Evolutionary conservation across 2,113 vertebrate species (phyloP), one percentile per base, ranked within the genome.

Genomic region (Plectropomus leopardus): DNA sequence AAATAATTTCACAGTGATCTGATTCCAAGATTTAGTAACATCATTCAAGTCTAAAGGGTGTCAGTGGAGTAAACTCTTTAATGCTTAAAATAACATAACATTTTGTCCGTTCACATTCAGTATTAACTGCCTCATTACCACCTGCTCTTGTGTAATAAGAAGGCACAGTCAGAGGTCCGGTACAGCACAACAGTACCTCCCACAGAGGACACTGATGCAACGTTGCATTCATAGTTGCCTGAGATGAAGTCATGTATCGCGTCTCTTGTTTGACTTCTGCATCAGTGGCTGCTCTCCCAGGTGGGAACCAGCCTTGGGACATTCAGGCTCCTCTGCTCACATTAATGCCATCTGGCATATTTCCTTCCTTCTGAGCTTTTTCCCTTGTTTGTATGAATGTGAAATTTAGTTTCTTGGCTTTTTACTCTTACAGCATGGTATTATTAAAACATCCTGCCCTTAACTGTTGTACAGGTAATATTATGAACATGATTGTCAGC

Each of bases 181-280:
- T 64, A 4, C 42, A 19, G 19, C 72, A 76, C 75, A 63, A 71
- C 82, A 53, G 16, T 8, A 71, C 59, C 71, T 72, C 67, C 89
- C 83, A 67, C 48, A 60, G 87, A 84, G 85, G 69, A 70, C 66
- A 63, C 55, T 90, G 89, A 93, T 91, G 91, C 91, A 93, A 93
- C 42, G 34, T 53, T 82, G 71, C 66, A 26, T 60, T 79, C 74
- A 77, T 28, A 71, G 66, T 93, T 92, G 87, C 88, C 72, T 71
- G 53, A 65, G 85, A 83, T 93, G 67, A 89, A 88, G 73, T 88
- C 85, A 91, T 84, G 63, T 34, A 45, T 30, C 19, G 14, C 10
- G 19, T 60, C 51, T 65, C 58, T 16, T n/a, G 72, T 67, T 78
- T 28, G 44, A 61, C 61, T 16, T 58, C 44, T 51, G 73, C 26